Evolutionary conservation across 1,140 invertebrate species (phyloP).

Genomic region (Heliothis subflexa): DNA sequence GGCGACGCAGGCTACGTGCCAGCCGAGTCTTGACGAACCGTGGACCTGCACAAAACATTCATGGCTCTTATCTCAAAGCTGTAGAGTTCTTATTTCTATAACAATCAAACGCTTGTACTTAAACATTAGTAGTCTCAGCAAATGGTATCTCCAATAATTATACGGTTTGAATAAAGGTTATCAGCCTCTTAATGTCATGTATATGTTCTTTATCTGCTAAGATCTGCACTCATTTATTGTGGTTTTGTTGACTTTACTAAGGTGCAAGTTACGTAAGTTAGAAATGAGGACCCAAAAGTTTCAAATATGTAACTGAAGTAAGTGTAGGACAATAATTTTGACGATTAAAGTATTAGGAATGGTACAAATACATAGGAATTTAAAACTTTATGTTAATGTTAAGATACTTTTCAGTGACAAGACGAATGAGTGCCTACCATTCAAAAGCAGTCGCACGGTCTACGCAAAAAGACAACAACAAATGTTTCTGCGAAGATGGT

Average conservation of each 20-base stretch:
- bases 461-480: constrained; percentile 14
- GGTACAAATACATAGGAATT: no score
- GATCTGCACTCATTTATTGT: constrained; percentile 72
- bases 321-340: no score
- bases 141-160: constrained; percentile 83
- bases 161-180: constrained; percentile 80
- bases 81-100: constrained; percentile 57
- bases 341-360: no score
- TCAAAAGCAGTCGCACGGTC: constrained; percentile 25
- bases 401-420: background rate
- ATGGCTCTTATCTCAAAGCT: constrained; percentile 49
- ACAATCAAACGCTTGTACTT: constrained; percentile 44
- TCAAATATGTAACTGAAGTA: background rate
- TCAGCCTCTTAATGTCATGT: constrained; percentile 79
- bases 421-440: constrained; percentile 10
- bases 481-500: constrained; percentile 36
- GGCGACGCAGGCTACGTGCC: constrained; percentile 73
- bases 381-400: no score
- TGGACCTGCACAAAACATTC: constrained; percentile 45
- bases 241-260: constrained; percentile 51
- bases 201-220: constrained; percentile 70
- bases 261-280: constrained; percentile 7
- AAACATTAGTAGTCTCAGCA: constrained; percentile 68
- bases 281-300: background rate
- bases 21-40: constrained; percentile 64